Conservation (phyloP, 2,888 invertebrate genomes). For the Abscondita cerata region DNA sequence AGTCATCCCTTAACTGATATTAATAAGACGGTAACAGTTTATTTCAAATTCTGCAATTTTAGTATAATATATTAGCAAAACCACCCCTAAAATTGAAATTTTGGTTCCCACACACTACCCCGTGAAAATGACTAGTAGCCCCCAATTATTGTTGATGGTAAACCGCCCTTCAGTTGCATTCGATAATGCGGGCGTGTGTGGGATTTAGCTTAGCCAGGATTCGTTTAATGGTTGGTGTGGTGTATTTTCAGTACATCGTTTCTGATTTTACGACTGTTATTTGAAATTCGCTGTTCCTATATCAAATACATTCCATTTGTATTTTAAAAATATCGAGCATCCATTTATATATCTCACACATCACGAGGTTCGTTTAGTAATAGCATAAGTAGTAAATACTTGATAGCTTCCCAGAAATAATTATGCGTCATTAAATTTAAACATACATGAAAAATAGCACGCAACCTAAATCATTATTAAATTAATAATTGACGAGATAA, state of each 20-base stretch:
- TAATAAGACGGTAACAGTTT: slow-evolving; percentile 23
- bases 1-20: slow-evolving; percentile 23
- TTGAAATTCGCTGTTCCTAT: not conserved
- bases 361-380: too few species aligned
- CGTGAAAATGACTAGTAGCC: slow-evolving; percentile 30
- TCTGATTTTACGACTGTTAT: slow-evolving; percentile 7
- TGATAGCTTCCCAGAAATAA: too few species aligned
- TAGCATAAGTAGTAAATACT: too few species aligned
- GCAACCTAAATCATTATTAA: too few species aligned
- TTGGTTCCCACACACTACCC: slow-evolving; percentile 32
- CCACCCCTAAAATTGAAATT: slow-evolving; percentile 14
- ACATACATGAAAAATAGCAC: too few species aligned
- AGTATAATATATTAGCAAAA: slow-evolving; percentile 14
- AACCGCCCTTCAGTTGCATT: slow-evolving; percentile 34
- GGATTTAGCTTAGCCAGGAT: slow-evolving; percentile 28
- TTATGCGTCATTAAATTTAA: too few species aligned
- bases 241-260: slow-evolving; percentile 17
- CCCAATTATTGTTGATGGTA: slow-evolving; percentile 34
- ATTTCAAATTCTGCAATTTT: slow-evolving; percentile 19
- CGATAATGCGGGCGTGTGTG: slow-evolving; percentile 33
- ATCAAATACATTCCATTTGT: too few species aligned
- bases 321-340: too few species aligned
- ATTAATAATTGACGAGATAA: too few species aligned
- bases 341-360: too few species aligned
- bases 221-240: slow-evolving; percentile 27